phyloP scores from a whole-genome alignment of 2,113 vertebrate species.

The Apodemus sylvaticus region DNA sequence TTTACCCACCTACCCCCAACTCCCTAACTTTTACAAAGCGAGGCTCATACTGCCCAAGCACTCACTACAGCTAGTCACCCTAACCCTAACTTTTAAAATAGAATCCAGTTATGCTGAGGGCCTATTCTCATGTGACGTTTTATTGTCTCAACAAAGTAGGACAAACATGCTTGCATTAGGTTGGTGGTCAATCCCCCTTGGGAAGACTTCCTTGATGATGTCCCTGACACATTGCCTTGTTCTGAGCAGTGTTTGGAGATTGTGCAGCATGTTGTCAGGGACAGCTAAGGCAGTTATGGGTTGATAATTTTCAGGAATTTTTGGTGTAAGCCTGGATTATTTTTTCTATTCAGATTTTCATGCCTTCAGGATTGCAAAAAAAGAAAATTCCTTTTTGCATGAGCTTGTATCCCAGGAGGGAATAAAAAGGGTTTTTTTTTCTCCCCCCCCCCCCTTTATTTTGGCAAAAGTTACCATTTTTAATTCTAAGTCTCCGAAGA shows the following conservation, averaged over 20 bases:
- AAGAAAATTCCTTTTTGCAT: not conserved
- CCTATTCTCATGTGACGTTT: conserved; percentile 28
- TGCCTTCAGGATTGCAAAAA: not conserved
- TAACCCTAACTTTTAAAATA: not conserved
- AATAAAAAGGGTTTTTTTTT: not conserved
- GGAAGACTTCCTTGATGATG: conserved; percentile 42
- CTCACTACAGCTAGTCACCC: not conserved
- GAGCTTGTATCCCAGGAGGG: conserved; percentile 3
- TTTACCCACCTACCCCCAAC: not conserved
- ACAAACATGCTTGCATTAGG: not conserved
- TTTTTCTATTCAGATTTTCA: conserved; percentile 55
- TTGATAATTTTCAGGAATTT: conserved; percentile 70
- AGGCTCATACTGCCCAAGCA: not conserved
- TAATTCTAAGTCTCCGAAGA: conserved; percentile 16
- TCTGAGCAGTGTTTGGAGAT: conserved; percentile 24
- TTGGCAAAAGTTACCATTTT: conserved; percentile 6
- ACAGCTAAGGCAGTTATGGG: not conserved
- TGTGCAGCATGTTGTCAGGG: conserved; percentile 21
- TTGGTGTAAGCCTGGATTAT: conserved; percentile 53
- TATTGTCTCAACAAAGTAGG: not conserved
- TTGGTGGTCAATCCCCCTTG: not conserved
- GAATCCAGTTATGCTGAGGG: too few relatives aligned
- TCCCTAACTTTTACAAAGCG: not conserved
- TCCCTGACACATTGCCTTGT: conserved; percentile 44
- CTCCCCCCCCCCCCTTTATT: not conserved